A percentile compares a stretch with the other conserved stretches of the same genome.
Evolutionary conservation across 1,140 invertebrate species (phyloP).

Genomic region (Heliconius melpomene): DNA sequence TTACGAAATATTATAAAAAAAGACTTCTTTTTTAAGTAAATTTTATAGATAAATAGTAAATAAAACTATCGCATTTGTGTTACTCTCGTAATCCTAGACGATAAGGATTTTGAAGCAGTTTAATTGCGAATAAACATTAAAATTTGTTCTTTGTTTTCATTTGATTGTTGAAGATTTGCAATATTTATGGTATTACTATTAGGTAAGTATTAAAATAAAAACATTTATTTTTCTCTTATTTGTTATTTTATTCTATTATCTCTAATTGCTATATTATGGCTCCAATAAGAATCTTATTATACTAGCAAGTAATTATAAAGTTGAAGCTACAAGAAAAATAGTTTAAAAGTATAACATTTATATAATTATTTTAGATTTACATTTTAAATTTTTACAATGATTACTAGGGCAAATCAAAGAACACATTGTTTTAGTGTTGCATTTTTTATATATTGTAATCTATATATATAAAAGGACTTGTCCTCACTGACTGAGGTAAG

Average conservation of each 20-base stretch:
- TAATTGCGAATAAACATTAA: background rate
- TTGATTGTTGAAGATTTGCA: slow-evolving; percentile 10
- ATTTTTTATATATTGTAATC: background rate
- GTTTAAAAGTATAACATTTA: no score
- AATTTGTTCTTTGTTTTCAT: slow-evolving; percentile 12
- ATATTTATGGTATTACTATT: background rate
- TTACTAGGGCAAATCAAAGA: no score
- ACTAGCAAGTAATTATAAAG: background rate
- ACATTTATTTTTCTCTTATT: background rate
- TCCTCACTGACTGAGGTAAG: no score
- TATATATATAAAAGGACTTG: no score
- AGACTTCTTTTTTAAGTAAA: background rate
- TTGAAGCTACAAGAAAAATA: background rate
- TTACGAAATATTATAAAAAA: slow-evolving; percentile 5
- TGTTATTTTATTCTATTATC: background rate
- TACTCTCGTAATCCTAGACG: slow-evolving; percentile 25
- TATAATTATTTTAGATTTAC: no score
- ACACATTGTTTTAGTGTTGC: background rate
- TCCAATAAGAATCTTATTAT: slow-evolving; percentile 22
- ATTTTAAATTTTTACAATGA: no score
- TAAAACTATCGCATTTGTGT: slow-evolving; percentile 5
- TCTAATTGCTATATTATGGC: background rate
- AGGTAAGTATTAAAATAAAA: slow-evolving; percentile 16
- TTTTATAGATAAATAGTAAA: background rate
- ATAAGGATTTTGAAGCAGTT: slow-evolving; percentile 17